Evolutionary conservation across 2,888 invertebrate genomes (phyloP), one percentile per base, ranked within the genome.

Genomic region (Parnassius smintheus): DNA sequence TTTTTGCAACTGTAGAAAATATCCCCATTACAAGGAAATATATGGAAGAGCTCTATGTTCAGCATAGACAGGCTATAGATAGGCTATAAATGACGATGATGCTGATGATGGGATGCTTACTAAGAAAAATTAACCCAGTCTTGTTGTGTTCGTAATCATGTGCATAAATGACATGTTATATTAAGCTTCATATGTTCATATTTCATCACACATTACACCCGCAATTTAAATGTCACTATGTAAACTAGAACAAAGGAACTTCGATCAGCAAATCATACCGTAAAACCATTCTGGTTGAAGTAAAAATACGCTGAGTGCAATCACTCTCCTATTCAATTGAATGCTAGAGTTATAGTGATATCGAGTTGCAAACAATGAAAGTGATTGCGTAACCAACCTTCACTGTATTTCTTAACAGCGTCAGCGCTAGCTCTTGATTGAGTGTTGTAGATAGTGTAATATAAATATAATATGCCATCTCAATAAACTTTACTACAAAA

Each of bases 341-440:
- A 66, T 58, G 60, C 57, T 56, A 65, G 62, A 61, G 64, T 69
- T 66, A 69, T 68, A 76, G 72, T 78, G 72, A 76, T 81, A 84
- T 82, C 77, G 75, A 79, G 62, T 62, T 54, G 77, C 81, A 81
- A 72, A 82, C 77, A 84, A 85, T 83, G 86, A 85, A 85, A 86
- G 86, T 81, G 75, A 72, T 83, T 80, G 75, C 77, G 79, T 78
- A 85, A 86, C 42, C 18, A 4, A 1, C 12, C 55, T 67, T 64
- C 67, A 66, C 67, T 56, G 59, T 44, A 56, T 57, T 65, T 68
- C 61, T 61, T 58, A 65, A 61, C 66, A 65, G 66, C 58, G 22
- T 44, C n/a, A 56, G 69, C 67, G 66, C 62, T 70, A 72, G 65
- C 61, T 75, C 75, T 69, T 72, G 78, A 76, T 76, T 75, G 75